phyloP scores from a whole-genome alignment of 1,140 invertebrate species.

The Eubasilissa regina region DNA sequence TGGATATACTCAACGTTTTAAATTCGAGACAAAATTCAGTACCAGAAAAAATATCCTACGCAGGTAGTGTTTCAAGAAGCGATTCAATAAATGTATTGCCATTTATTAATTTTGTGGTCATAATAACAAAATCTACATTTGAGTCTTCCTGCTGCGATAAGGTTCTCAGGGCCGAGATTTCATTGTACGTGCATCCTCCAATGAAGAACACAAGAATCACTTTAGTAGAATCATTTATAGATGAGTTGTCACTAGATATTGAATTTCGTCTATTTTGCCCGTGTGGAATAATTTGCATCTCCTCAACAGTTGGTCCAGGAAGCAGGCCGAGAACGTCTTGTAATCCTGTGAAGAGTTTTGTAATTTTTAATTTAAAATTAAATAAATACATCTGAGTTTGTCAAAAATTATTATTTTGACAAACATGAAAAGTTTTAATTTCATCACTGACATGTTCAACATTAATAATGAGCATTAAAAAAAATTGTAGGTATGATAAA shows the following conservation, averaged over 20 bases:
- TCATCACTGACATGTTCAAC: too few species aligned
- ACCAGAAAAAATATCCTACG: constrained; percentile 1
- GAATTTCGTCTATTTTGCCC: constrained; percentile 73
- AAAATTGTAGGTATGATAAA: too few species aligned
- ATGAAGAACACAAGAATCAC: constrained; percentile 96
- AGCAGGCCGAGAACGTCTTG: constrained; percentile 76
- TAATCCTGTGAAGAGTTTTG: constrained; percentile 63
- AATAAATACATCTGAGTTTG: too few species aligned
- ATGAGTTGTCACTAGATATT: constrained; percentile 78
- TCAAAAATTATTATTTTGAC: too few species aligned
- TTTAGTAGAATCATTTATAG: constrained; percentile 78
- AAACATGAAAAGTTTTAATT: too few species aligned
- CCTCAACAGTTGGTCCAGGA: constrained; percentile 75
- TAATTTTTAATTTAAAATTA: too few species aligned
- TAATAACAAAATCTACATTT: constrained; percentile 92
- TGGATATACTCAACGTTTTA: too few species aligned
- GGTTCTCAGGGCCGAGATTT: constrained; percentile 94
- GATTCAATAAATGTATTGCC: constrained; percentile 88
- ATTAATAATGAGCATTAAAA: too few species aligned
- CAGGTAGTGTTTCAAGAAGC: constrained; percentile 74
- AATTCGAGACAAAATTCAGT: background rate
- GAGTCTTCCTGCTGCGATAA: constrained; percentile 93
- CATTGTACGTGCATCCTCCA: constrained; percentile 96
- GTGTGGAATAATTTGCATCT: constrained; percentile 71
- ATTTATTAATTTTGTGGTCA: constrained; percentile 95